phyloP scores from a whole-genome alignment of 2,888 invertebrate genomes.

The Pelosia muscerda region DNA sequence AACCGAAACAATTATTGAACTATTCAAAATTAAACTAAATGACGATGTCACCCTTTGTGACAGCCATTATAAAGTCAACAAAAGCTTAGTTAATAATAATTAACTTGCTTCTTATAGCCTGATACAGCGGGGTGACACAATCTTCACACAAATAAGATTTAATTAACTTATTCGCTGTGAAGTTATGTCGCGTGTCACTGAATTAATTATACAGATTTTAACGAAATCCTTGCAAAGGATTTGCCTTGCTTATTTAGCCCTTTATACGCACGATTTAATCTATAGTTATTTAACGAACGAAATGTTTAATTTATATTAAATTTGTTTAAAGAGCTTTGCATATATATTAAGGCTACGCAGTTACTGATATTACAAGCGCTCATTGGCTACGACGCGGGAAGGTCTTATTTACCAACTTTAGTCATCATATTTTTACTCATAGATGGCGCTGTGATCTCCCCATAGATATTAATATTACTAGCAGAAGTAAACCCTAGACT shows the following conservation, averaged over 20 bases:
- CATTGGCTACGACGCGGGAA: too few species aligned
- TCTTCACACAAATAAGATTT: constrained; percentile 69
- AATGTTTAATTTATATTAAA: neutral
- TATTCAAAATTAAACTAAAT: constrained; percentile 35
- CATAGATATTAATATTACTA: too few species aligned
- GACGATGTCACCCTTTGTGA: constrained; percentile 25
- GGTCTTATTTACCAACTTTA: too few species aligned
- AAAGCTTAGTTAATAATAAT: constrained; percentile 50
- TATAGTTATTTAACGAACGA: constrained; percentile 20
- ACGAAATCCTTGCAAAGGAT: constrained; percentile 58
- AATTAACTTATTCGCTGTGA: constrained; percentile 77
- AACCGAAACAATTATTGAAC: constrained; percentile 24
- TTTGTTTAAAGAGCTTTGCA: neutral
- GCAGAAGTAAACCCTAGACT: too few species aligned
- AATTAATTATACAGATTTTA: constrained; percentile 78
- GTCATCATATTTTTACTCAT: too few species aligned
- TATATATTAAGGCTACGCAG: too few species aligned
- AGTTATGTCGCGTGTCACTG: constrained; percentile 78
- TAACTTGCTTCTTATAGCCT: constrained; percentile 56
- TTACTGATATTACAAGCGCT: too few species aligned
- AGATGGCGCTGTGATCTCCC: too few species aligned
- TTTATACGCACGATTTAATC: constrained; percentile 46
- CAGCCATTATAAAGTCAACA: constrained; percentile 38
- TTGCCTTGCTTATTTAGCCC: constrained; percentile 45
- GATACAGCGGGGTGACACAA: constrained; percentile 60